Evolutionary conservation across 2,113 vertebrate species (phyloP).

Genomic region (Hippocampus comes): DNA sequence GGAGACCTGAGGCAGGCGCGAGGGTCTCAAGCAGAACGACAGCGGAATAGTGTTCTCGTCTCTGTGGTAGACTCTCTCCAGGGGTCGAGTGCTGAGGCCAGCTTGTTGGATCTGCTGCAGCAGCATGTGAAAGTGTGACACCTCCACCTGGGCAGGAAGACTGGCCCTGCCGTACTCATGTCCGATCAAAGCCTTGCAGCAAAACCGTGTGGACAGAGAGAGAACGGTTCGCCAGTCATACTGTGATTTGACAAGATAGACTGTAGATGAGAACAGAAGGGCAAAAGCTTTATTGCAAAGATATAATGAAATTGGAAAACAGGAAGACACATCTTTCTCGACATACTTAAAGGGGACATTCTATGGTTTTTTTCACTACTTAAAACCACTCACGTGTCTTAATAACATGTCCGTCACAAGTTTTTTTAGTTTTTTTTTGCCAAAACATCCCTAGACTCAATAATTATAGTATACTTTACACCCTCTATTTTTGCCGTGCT

Average conservation of each 20-base stretch:
- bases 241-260: neutral
- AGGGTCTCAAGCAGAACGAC: constrained; percentile 57
- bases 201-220: constrained; percentile 38
- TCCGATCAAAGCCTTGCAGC: constrained; percentile 71
- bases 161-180: constrained; percentile 64
- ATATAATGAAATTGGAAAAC: too few species aligned
- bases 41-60: constrained; percentile 75
- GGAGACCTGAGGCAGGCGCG: constrained; percentile 31
- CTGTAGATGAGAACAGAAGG: neutral
- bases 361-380: too few species aligned
- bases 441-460: too few species aligned
- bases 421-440: too few species aligned
- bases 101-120: constrained; percentile 63
- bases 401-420: too few species aligned
- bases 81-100: constrained; percentile 52
- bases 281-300: too few species aligned
- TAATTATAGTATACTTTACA: too few species aligned
- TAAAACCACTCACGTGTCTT: too few species aligned
- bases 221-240: neutral
- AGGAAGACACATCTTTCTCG: too few species aligned
- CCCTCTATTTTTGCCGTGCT: too few species aligned
- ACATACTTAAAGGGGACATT: too few species aligned
- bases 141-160: constrained; percentile 69
- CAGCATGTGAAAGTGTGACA: constrained; percentile 70
- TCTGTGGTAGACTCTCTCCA: constrained; percentile 69